phyloP scores from a whole-genome alignment of 2,113 vertebrate species.

The Odontesthes bonariensis region DNA sequence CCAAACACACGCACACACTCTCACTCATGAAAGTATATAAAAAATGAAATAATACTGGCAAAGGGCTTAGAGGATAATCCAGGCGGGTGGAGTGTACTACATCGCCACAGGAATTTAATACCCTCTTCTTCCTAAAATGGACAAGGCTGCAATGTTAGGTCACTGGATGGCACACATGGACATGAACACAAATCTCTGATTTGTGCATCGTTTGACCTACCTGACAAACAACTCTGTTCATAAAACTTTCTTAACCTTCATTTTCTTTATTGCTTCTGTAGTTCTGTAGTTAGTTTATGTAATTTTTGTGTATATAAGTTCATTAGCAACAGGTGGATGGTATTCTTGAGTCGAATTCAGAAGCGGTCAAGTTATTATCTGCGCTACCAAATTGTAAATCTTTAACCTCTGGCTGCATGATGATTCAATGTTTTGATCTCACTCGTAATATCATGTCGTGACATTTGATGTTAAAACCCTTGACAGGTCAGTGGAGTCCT shows the following conservation, averaged over 20 bases:
- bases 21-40: slow-evolving; percentile 47
- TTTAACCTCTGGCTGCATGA: not conserved
- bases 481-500: slow-evolving; percentile 47
- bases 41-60: slow-evolving; percentile 80
- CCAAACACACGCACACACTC: slow-evolving; percentile 31
- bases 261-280: not conserved
- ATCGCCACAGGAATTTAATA: slow-evolving; percentile 79
- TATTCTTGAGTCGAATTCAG: not conserved
- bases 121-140: slow-evolving; percentile 72
- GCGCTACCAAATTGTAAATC: slow-evolving; percentile 2
- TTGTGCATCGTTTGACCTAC: slow-evolving; percentile 28
- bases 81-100: slow-evolving; percentile 71
- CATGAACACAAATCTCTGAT: slow-evolving; percentile 40
- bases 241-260: not conserved
- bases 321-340: not conserved
- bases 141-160: slow-evolving; percentile 60
- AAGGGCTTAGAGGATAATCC: slow-evolving; percentile 83
- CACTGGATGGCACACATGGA: slow-evolving; percentile 48
- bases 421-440: slow-evolving; percentile 34
- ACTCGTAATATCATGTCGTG: slow-evolving; percentile 31
- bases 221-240: not conserved
- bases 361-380: not conserved
- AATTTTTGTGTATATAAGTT: not conserved
- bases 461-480: slow-evolving; percentile 44
- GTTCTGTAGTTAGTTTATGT: not conserved